These are phyloP conservation scores for Trachythela sp. DNA, from an alignment of 64 coral and sea anemone genomes.

Conservation along the genomic window DNA sequence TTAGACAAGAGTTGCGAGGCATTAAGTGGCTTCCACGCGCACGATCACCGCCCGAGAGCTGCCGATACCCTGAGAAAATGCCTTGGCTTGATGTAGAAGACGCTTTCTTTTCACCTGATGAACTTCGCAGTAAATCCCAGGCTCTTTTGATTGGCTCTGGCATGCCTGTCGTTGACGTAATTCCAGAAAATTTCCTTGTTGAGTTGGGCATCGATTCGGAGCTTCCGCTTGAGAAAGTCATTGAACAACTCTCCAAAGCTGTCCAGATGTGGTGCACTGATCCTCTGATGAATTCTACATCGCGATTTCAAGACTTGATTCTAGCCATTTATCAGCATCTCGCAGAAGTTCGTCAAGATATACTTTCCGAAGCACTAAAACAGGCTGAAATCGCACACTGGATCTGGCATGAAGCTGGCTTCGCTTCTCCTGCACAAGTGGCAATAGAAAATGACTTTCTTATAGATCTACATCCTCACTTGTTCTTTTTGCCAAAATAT, in stretches of 20 bases:
- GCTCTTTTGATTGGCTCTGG: not conserved
- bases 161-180: not conserved
- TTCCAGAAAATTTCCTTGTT: not conserved
- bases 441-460: not conserved
- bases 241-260: not conserved
- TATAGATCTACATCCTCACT: not conserved
- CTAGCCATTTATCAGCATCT: not conserved
- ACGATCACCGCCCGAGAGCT: not conserved
- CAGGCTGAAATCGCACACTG: not conserved
- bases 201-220: not conserved
- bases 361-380: not conserved
- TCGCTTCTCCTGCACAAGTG: not conserved
- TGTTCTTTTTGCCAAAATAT: slow-evolving; percentile 61
- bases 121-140: not conserved
- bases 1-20: not conserved
- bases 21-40: not conserved
- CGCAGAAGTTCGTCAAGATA: not conserved
- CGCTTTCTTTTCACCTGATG: not conserved
- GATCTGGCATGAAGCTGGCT: not conserved
- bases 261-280: not conserved
- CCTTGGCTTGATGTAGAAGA: not conserved
- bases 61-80: not conserved
- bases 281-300: not conserved
- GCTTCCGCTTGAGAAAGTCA: not conserved
- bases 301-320: not conserved